Evolutionary conservation across 2,113 vertebrate genomes (phyloP), one percentile per base, ranked within the genome.

Genomic region (Penelope pileata): DNA sequence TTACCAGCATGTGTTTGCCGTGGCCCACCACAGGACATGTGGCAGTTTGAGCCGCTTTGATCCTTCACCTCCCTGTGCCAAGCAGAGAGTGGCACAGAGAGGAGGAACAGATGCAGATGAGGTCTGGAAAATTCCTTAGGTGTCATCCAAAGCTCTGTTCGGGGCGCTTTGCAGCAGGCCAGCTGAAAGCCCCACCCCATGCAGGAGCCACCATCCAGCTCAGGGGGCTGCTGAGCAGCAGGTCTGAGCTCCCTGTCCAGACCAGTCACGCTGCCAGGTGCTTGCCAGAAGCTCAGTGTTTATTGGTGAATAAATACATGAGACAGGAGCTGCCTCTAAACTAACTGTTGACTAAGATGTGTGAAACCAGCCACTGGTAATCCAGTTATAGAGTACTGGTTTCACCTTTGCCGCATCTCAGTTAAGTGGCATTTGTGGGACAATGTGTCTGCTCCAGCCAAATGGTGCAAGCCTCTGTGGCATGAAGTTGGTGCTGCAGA

Each of bases 131-230:
- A 83, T 68, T 51, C 22, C 13, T 69, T 3, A 56, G 13, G 10
- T 81, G 90, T 88, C 59, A 40, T 73, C 32, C 47, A 54, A 45
- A 42, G 54, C 60, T 78, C 5, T 4, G 1, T n/a, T 91, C 2
- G 0, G 24, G 16, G 14, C 40, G 34, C 19, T 77, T 77, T 53
- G 18, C 4, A 1, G 59, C 42, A 50, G 42, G 34, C 45, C 54
- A 50, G 12, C 21, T 88, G 90, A 62, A 93, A 50, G 4, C 21
- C 27, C 12, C 27, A 56, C 16, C 30, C n/a, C 26, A 4, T 21
- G 42, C 12, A 34, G 60, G 60, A 94, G 42, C 18, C 42, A 45
- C 27, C 1, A 0, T 0, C 1, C 4, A 58, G 24, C 16, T 32
- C 54, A 32, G 27, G n/a, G 79, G 51, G 60, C 34, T 70, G 60